Evolutionary conservation across 1,140 invertebrate species (phyloP).

Genomic region (Sarcophaga bullata): DNA sequence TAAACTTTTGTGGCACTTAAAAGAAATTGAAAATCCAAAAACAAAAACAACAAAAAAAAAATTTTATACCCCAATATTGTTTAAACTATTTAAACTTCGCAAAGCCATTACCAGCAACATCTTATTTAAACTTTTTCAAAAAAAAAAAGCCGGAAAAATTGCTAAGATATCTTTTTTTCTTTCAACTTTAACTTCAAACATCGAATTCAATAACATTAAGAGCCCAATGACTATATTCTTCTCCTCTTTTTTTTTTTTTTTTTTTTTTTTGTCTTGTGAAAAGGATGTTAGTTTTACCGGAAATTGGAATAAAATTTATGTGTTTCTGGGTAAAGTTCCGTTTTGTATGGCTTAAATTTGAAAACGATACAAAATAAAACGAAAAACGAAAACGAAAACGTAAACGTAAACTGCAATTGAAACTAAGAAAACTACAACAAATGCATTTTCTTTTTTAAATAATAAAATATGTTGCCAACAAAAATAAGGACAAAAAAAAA

Average conservation of each 20-base stretch:
- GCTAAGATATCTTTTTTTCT: background rate
- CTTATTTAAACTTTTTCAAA: background rate
- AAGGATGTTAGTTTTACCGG: slow-evolving; percentile 32
- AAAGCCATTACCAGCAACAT: background rate
- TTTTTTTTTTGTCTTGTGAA: background rate
- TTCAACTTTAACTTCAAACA: background rate
- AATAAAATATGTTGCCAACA: background rate
- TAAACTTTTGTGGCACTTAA: too few relatives aligned
- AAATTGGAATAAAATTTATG: slow-evolving; percentile 43
- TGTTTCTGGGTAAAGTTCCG: slow-evolving; percentile 13
- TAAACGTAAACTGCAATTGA: background rate
- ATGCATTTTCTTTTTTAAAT: background rate
- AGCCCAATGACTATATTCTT: background rate
- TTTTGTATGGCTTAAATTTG: background rate
- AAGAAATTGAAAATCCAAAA: too few relatives aligned
- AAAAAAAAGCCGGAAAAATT: background rate
- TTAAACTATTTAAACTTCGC: too few relatives aligned
- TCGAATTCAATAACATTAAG: slow-evolving; percentile 10
- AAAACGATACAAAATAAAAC: background rate
- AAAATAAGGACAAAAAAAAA: too few relatives aligned
- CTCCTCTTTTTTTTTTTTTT: too few relatives aligned
- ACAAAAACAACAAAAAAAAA: too few relatives aligned
- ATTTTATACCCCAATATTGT: too few relatives aligned
- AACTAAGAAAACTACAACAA: background rate
- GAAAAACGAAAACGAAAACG: background rate